phyloP scores from a whole-genome alignment of 2,113 vertebrate genomes.

The Tragelaphus buxtoni region DNA sequence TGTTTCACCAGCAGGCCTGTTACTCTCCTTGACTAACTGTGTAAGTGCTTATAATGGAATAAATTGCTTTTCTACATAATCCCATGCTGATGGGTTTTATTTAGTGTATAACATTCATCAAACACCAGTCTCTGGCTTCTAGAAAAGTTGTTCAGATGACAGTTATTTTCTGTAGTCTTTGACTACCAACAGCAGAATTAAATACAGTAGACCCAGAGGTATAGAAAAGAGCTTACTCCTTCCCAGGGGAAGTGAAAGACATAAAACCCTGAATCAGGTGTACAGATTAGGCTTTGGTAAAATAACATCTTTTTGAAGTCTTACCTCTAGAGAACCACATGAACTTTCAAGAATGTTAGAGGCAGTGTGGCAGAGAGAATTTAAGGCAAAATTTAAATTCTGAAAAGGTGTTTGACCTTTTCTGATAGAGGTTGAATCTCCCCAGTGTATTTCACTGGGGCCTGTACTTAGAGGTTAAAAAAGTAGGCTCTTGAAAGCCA shows the following conservation, averaged over 20 bases:
- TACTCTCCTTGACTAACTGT: slow-evolving; percentile 77
- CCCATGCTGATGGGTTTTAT: slow-evolving; percentile 25
- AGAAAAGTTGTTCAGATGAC: background rate
- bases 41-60: slow-evolving; percentile 83
- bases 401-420: slow-evolving; percentile 36
- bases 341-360: slow-evolving; percentile 37
- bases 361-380: slow-evolving; percentile 51
- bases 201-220: slow-evolving; percentile 44
- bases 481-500: background rate
- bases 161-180: slow-evolving; percentile 14
- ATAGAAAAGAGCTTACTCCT: slow-evolving; percentile 48
- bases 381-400: slow-evolving; percentile 64
- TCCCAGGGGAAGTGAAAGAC: slow-evolving; percentile 33
- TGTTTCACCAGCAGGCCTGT: slow-evolving; percentile 79
- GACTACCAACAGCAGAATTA: slow-evolving; percentile 23
- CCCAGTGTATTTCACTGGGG: background rate
- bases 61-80: slow-evolving; percentile 84
- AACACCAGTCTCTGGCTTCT: background rate
- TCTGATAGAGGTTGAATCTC: background rate
- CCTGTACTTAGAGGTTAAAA: background rate
- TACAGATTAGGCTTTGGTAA: slow-evolving; percentile 22
- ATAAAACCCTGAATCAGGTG: slow-evolving; percentile 14
- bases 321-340: background rate
- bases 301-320: slow-evolving; percentile 28
- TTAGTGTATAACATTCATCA: slow-evolving; percentile 28